Base-by-base conservation (phyloP, 2,888 invertebrate genomes). In the Cremastinae sp. region DNA sequence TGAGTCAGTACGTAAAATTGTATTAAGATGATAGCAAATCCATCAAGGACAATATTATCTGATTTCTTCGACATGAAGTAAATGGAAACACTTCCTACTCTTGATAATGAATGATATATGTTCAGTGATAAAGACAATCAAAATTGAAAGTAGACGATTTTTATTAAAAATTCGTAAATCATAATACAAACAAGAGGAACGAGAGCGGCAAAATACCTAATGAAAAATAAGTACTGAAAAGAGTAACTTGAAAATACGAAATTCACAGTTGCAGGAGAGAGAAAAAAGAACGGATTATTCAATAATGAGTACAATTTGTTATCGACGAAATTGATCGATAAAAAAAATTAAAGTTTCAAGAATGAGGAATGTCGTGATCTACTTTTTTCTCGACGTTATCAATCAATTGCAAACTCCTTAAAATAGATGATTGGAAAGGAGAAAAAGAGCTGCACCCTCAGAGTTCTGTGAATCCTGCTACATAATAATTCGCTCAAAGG, bases 81-180 rank as follows among this genome's bases (percentile, higher is more conserved):
- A 43, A 5, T 28, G 2, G 28, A 28, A 2, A 5, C 28, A 28
- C 28, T 2, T 5, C 5, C 28, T 28, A 28, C 5, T 3, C 5
- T 28, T 28, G 28, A 20, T 16, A 18, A 18, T 18, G 2, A 5
- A 51, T 20, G 4, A 20, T 20, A 51, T 20, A n/a, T 2, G 9
- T 41, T 8, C 1, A 47, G 39, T 0, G 37, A 37, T 39, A 37
- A 20, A 1, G 0, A 53, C 43, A 65, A 37, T 41, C n/a, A 9
- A n/a, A 5, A 8, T 14, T 37, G 41, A 35, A 20, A 22, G 51
- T 59, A 55, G 12, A 66, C 53, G 68, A 56, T 69, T 58, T 82
- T 80, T 74, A 79, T 75, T 68, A 75, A 66, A 74, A 70, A 65
- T 83, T 65, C 72, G 80, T 78, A 72, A 58, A 72, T 75, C 45